A percentile compares a stretch with the other conserved stretches of the same genome.
Conservation (phyloP, 2,888 invertebrate genomes). For the Coremacera marginata region DNA sequence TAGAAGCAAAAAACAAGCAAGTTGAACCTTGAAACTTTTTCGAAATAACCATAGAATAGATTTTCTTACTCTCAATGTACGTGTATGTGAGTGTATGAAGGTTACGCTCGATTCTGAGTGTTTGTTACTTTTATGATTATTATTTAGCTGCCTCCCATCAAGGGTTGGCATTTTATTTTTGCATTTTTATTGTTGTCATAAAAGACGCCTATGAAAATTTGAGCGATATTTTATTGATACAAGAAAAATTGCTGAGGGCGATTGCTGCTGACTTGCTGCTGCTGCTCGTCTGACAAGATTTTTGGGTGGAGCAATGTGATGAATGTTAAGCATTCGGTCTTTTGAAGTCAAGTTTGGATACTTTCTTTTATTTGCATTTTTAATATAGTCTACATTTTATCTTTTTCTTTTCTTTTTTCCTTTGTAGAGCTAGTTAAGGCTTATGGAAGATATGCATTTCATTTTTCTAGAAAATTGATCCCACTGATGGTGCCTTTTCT, state of each 20-base stretch:
- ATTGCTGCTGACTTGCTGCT: too few species aligned
- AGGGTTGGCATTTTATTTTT: slow-evolving; percentile 48
- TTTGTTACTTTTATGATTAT: slow-evolving; percentile 29
- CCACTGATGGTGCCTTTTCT: too few species aligned
- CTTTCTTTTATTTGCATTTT: too few species aligned
- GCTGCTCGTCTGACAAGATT: too few species aligned
- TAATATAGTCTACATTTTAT: too few species aligned
- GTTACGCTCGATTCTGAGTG: background rate
- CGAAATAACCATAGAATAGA: background rate
- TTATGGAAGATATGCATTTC: too few species aligned
- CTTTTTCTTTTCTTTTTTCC: too few species aligned
- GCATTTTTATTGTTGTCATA: slow-evolving; percentile 65
- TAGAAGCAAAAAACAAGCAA: slow-evolving; percentile 48
- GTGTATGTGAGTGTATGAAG: background rate
- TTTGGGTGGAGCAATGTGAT: too few species aligned
- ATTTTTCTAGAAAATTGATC: too few species aligned
- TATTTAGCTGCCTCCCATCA: background rate
- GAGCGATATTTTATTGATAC: slow-evolving; percentile 62
- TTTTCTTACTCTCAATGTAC: background rate
- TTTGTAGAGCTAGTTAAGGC: too few species aligned
- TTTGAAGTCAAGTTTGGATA: too few species aligned
- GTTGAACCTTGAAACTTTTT: background rate
- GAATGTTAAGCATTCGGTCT: too few species aligned
- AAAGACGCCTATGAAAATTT: slow-evolving; percentile 66
- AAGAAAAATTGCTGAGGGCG: background rate